These are phyloP conservation scores for Argopecten irradians DNA, from an alignment of 1,140 invertebrate genomes.

Conservation along the genomic window DNA sequence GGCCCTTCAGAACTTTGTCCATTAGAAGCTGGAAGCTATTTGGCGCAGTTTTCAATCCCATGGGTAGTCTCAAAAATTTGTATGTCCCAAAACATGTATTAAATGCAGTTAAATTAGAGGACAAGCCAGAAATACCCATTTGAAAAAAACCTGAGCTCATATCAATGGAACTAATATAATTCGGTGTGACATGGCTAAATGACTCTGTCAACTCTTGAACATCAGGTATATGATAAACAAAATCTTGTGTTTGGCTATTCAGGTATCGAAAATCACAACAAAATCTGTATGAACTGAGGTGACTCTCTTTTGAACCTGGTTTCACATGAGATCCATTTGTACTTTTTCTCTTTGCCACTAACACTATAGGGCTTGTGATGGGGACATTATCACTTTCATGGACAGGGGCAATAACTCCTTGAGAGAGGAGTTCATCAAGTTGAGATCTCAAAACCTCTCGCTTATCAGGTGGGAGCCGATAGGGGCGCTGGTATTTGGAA, in stretches of 20 bases:
- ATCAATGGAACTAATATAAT: neutral
- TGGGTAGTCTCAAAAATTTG: slow-evolving; percentile 28
- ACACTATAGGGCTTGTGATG: slow-evolving; percentile 41
- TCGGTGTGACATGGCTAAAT: neutral
- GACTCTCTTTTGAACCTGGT: neutral
- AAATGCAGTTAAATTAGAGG: neutral
- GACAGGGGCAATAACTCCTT: slow-evolving; percentile 37
- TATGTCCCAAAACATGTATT: slow-evolving; percentile 32
- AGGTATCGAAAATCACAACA: neutral
- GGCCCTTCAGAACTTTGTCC: slow-evolving; percentile 32
- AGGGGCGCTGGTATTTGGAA: slow-evolving; percentile 3
- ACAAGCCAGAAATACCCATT: neutral
- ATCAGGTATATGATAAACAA: neutral
- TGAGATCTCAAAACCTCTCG: slow-evolving; percentile 27
- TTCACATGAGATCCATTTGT: neutral
- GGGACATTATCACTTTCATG: slow-evolving; percentile 23
- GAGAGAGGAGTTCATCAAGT: slow-evolving; percentile 31
- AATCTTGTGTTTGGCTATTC: neutral
- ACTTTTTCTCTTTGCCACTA: slow-evolving; percentile 33
- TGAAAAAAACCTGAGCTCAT: slow-evolving; percentile 28
- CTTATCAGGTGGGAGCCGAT: slow-evolving; percentile 21
- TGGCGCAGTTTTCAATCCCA: slow-evolving; percentile 18
- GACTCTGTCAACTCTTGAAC: neutral
- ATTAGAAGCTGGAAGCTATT: slow-evolving; percentile 32
- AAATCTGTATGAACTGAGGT: neutral